These are phyloP conservation scores for Rattus rattus DNA, from an alignment of 2,113 vertebrate genomes.

Conservation along the genomic window DNA sequence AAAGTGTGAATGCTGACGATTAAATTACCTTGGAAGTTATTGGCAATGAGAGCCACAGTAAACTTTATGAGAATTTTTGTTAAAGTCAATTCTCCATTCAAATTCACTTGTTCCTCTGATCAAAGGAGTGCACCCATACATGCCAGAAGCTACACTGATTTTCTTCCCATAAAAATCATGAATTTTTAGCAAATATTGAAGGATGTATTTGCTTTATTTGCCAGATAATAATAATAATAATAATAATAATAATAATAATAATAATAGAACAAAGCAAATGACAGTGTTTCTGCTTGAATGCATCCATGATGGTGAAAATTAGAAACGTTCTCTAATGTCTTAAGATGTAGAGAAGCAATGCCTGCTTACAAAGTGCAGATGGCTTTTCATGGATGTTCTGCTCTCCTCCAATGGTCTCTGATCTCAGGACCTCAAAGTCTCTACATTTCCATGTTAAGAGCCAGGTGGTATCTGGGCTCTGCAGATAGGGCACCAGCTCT, in stretches of 20 bases:
- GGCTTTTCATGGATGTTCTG: slow-evolving; percentile 19
- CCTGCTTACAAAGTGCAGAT: slow-evolving; percentile 51
- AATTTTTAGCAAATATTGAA: slow-evolving; percentile 47
- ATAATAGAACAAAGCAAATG: not conserved
- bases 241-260: not conserved
- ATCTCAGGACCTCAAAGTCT: slow-evolving; percentile 64
- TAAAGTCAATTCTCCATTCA: not conserved
- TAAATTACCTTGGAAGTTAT: slow-evolving; percentile 37
- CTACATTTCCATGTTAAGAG: slow-evolving; percentile 51
- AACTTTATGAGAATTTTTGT: slow-evolving; percentile 1
- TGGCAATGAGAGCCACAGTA: slow-evolving; percentile 34
- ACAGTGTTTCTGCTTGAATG: not conserved
- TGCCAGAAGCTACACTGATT: slow-evolving; percentile 8
- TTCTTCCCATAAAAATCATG: not conserved
- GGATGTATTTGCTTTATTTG: slow-evolving; percentile 36
- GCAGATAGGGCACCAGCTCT: slow-evolving; percentile 64
- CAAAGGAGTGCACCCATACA: not conserved
- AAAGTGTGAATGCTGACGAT: slow-evolving; percentile 31
- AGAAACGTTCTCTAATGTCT: slow-evolving; percentile 37
- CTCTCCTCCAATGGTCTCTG: slow-evolving; percentile 47
- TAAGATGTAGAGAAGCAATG: slow-evolving; percentile 42
- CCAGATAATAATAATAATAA: not conserved
- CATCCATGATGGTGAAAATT: not conserved
- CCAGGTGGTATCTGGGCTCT: slow-evolving; percentile 64
- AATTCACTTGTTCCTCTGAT: slow-evolving; percentile 8